A percentile compares a stretch with the other conserved stretches of the same genome.
These are phyloP conservation scores for Hyles euphorbiae DNA, from an alignment of 1,140 invertebrate genomes.

Conservation along the genomic window DNA sequence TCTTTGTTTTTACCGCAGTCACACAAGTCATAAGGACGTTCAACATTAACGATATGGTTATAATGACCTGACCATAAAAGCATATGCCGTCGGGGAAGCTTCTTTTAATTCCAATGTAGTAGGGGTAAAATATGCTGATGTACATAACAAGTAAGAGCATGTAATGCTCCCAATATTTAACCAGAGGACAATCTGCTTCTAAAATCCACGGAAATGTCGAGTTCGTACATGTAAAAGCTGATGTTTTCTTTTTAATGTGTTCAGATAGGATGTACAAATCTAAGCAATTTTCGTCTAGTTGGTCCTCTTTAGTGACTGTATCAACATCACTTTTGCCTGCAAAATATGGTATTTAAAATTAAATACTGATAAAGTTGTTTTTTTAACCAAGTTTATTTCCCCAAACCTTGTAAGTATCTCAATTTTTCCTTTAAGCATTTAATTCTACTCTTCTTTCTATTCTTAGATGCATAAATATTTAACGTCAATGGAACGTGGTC, in stretches of 20 bases:
- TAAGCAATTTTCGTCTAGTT: constrained; percentile 56
- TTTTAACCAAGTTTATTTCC: not conserved
- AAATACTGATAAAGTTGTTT: not conserved
- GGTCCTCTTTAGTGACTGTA: constrained; percentile 38
- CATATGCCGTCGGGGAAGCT: constrained; percentile 43
- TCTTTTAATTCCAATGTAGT: constrained; percentile 54
- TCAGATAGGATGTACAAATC: constrained; percentile 64
- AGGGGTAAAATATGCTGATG: constrained; percentile 55
- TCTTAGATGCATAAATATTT: constrained; percentile 61
- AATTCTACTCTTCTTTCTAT: constrained; percentile 60
- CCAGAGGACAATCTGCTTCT: constrained; percentile 50
- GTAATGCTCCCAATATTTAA: constrained; percentile 58
- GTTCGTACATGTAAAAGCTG: constrained; percentile 48
- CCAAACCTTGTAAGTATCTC: constrained; percentile 57
- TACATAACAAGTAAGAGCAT: constrained; percentile 53
- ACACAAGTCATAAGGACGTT: constrained; percentile 48
- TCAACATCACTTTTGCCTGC: constrained; percentile 46
- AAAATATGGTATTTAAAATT: constrained; percentile 10
- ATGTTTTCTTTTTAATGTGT: constrained; percentile 54
- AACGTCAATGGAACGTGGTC: constrained; percentile 33
- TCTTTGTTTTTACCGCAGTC: constrained; percentile 62
- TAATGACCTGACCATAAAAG: constrained; percentile 50
- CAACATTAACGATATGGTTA: constrained; percentile 46
- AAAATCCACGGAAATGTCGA: constrained; percentile 60
- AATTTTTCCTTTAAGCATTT: constrained; percentile 68